phyloP scores from a whole-genome alignment of 2,888 invertebrate genomes.

The Eugnorisma glareosa region DNA sequence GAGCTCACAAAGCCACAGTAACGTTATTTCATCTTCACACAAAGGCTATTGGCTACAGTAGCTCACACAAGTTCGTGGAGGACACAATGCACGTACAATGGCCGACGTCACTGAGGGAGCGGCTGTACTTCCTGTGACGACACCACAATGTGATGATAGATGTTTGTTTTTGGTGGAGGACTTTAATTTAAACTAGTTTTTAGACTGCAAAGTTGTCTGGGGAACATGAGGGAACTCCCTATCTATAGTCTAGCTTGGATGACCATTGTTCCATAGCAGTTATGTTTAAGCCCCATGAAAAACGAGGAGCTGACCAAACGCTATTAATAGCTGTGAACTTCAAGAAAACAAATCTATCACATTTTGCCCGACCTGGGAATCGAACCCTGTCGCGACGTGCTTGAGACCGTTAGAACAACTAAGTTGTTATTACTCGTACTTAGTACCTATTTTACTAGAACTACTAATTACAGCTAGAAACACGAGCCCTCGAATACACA shows the following conservation, averaged over 20 bases:
- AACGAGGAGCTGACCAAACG: neutral
- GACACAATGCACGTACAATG: constrained; percentile 51
- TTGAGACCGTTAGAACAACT: neutral
- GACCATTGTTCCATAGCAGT: neutral
- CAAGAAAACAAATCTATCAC: neutral
- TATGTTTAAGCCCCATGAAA: neutral
- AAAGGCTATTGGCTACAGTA: constrained; percentile 48
- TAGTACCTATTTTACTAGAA: too few species aligned
- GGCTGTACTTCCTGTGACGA: constrained; percentile 59
- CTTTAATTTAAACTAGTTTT: constrained; percentile 1
- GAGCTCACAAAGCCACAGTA: constrained; percentile 6
- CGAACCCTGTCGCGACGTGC: neutral
- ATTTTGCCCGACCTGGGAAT: neutral
- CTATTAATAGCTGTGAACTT: neutral
- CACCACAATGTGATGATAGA: constrained; percentile 12
- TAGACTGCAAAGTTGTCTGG: neutral
- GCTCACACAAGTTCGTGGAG: constrained; percentile 31
- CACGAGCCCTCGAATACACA: neutral
- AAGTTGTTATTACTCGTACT: neutral
- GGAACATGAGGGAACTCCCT: too few species aligned
- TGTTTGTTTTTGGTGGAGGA: neutral
- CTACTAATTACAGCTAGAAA: neutral
- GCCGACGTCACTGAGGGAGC: constrained; percentile 49
- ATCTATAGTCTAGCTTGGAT: neutral
- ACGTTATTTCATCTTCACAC: constrained; percentile 36